These are phyloP conservation scores for Macrotis lagotis DNA, from an alignment of 2,113 vertebrate species.

Conservation along the genomic window DNA sequence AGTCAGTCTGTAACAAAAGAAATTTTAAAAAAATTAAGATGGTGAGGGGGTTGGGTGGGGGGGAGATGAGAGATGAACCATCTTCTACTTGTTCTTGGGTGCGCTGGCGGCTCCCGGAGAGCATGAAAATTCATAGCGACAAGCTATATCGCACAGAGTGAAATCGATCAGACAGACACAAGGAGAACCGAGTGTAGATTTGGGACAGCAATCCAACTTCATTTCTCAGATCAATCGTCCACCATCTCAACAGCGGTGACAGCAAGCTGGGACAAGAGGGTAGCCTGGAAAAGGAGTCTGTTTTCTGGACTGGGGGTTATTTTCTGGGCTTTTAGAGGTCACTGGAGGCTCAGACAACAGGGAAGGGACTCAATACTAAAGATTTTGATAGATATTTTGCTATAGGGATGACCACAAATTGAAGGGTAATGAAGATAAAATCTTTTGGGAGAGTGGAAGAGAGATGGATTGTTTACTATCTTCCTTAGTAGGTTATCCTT, in stretches of 20 bases:
- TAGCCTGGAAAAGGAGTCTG: slow-evolving; percentile 81
- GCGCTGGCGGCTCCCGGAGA: slow-evolving; percentile 88
- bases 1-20: not conserved
- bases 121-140: slow-evolving; percentile 98
- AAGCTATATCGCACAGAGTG: slow-evolving; percentile 94
- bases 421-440: not conserved
- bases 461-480: not conserved
- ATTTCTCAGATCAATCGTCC: slow-evolving; percentile 97
- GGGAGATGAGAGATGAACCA: slow-evolving; percentile 69
- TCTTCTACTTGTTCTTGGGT: slow-evolving; percentile 83
- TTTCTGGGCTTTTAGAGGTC: not conserved
- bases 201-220: slow-evolving; percentile 98
- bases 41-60: slow-evolving; percentile 38
- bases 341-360: not conserved
- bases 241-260: slow-evolving; percentile 92
- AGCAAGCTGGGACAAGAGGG: slow-evolving; percentile 87
- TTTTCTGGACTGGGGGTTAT: slow-evolving; percentile 34
- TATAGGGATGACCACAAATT: not conserved
- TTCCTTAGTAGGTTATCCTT: not conserved
- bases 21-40: not conserved
- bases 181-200: slow-evolving; percentile 93
- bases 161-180: slow-evolving; percentile 99
- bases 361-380: not conserved
- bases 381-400: not conserved
- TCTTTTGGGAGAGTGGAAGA: not conserved